phyloP scores from a whole-genome alignment of 2,797 vertebrate species.

The Lemur catta region DNA sequence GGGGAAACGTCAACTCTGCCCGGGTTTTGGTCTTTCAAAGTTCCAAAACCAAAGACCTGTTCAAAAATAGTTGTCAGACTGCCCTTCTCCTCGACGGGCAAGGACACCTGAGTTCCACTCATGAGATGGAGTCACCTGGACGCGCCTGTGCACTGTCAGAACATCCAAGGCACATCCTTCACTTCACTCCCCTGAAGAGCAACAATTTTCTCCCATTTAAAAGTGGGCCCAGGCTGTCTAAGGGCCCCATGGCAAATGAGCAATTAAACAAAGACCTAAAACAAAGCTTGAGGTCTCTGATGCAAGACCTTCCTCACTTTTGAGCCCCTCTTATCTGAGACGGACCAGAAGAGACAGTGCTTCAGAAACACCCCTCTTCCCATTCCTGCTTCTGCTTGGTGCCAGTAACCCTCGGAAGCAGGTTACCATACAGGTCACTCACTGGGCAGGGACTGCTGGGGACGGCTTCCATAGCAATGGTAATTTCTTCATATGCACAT shows the following conservation, averaged over 20 bases:
- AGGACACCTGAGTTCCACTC: background rate
- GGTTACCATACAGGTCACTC: background rate
- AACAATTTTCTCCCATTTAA: background rate
- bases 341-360: accelerated
- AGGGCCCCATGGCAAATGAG: background rate
- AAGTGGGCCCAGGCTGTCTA: background rate
- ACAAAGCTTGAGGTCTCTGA: background rate
- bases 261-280: background rate
- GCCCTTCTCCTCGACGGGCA: background rate
- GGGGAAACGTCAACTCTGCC: background rate
- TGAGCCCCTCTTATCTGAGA: background rate
- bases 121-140: background rate
- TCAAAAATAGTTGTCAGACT: background rate
- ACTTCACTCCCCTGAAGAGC: background rate
- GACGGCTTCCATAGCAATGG: accelerated
- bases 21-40: background rate
- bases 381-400: background rate
- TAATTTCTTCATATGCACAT: background rate
- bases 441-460: accelerated
- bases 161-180: background rate
- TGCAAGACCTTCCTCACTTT: background rate
- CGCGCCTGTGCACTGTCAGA: background rate
- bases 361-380: accelerated
- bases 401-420: accelerated
- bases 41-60: background rate